These are phyloP conservation scores for Ctenicera cuprea DNA, from an alignment of 2,888 invertebrate genomes.

Conservation along the genomic window DNA sequence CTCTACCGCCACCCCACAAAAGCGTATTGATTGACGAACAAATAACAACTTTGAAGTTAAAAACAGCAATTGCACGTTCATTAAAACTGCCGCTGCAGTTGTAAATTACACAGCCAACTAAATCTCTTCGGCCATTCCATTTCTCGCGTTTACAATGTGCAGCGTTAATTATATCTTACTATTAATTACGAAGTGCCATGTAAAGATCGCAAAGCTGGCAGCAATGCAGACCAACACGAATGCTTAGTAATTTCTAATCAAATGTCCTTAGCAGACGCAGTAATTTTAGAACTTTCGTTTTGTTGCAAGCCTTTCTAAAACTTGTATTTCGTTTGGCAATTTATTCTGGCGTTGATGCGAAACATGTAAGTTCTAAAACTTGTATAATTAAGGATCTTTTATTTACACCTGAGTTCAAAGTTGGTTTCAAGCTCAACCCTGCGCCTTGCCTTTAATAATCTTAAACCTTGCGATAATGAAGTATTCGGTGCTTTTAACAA, in stretches of 20 bases:
- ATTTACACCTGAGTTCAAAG: conserved; percentile 48
- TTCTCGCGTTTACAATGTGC: conserved; percentile 44
- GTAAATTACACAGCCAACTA: conserved; percentile 29
- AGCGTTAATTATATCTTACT: conserved; percentile 32
- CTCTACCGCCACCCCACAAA: no score
- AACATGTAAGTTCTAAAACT: conserved; percentile 47
- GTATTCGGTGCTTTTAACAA: conserved; percentile 1
- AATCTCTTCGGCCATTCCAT: conserved; percentile 33
- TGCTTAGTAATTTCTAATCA: conserved; percentile 51
- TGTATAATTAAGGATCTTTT: conserved; percentile 50
- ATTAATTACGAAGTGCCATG: conserved; percentile 49
- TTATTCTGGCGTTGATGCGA: conserved; percentile 43
- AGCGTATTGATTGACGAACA: no score
- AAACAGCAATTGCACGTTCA: background rate
- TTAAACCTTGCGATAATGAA: conserved; percentile 14
- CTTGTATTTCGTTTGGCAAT: conserved; percentile 35
- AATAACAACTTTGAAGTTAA: background rate
- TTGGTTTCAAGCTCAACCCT: conserved; percentile 25
- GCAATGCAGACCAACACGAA: conserved; percentile 47
- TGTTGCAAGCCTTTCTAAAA: conserved; percentile 42
- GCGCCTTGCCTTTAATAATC: conserved; percentile 32
- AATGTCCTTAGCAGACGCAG: conserved; percentile 49
- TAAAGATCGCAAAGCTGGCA: conserved; percentile 50
- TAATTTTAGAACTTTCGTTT: conserved; percentile 48
- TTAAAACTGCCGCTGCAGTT: background rate